Base-by-base conservation (phyloP, 2,113 vertebrate genomes). In the Dipodomys merriami region DNA sequence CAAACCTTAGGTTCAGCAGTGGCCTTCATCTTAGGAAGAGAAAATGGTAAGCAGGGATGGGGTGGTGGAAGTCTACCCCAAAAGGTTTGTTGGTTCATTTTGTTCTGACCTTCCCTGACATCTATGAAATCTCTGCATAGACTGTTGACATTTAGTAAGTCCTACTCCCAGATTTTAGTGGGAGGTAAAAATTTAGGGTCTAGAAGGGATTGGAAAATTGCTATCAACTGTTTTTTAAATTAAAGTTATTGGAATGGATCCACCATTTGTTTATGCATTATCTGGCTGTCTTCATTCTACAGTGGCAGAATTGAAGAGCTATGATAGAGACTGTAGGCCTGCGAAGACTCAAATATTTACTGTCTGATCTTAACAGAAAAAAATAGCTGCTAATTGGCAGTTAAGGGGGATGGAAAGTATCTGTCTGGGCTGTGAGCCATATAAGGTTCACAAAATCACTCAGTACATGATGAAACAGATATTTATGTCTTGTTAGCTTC, bases 101-200 rank as follows among this genome's bases (percentile, higher is more conserved):
- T 57, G 30, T 71, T 85, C 49, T 29, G 7, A 57, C 60, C 30
- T 92, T 94, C 88, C 49, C 25, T 25, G 30, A 71, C 11, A 83
- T 12, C 33, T 46, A 16, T n/a, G 44, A 88, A 76, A 72, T 27
- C 27, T 86, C 88, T 80, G 53, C 19, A 20, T 22, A 80, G 23
- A n/a, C 27, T 15, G 6, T 71, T 74, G 30, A 23, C 62, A 76
- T 64, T 80, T 78, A 68, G 49, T 86, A 35, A 57, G 9, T 53
- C 80, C 91, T 67, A 39, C 27, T 83, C 84, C 46, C n/a, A 27
- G 4, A 76, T 95, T 84, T 74, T 53, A 81, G 76, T 53, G 13
- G 64, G 62, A 83, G 22, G 35, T 87, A 68, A 95, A 60, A 10
- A 69, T 93, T 60, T 79, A 30, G 83, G 67, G 22, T 62, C 46